These are phyloP conservation scores for Mongoloraphidia duomilia DNA, from an alignment of 2,888 invertebrate species.

Conservation along the genomic window DNA sequence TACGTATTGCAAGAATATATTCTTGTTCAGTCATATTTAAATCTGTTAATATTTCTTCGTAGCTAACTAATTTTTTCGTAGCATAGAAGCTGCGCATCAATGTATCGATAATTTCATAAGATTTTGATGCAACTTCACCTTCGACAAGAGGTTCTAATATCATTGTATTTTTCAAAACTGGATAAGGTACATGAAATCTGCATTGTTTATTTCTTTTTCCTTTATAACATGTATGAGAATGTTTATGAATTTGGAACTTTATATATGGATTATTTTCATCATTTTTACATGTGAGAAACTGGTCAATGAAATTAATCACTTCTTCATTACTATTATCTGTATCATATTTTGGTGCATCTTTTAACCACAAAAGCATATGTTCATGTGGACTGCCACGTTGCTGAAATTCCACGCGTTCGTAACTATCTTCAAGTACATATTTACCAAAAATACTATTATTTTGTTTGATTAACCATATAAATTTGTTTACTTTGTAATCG, in stretches of 20 bases:
- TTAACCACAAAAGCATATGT: slow-evolving; percentile 13
- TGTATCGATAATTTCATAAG: slow-evolving; percentile 3
- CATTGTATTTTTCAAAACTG: slow-evolving; percentile 7
- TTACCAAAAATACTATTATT: slow-evolving; percentile 9
- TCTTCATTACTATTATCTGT: slow-evolving; percentile 1
- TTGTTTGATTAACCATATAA: slow-evolving; percentile 7
- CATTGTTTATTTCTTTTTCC: slow-evolving; percentile 11
- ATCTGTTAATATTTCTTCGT: slow-evolving; percentile 7
- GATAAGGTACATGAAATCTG: slow-evolving; percentile 12
- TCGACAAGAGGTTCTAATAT: slow-evolving; percentile 10
- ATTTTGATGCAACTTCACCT: slow-evolving; percentile 5
- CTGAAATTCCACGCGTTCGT: slow-evolving; percentile 17
- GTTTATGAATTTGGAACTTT: slow-evolving; percentile 12
- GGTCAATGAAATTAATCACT: slow-evolving; percentile 10
- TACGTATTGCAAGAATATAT: slow-evolving; percentile 13
- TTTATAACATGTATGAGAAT: slow-evolving; percentile 14
- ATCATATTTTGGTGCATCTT: slow-evolving; percentile 8
- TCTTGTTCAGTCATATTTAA: slow-evolving; percentile 9
- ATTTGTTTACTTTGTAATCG: slow-evolving; percentile 8
- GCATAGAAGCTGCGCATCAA: slow-evolving; percentile 7
- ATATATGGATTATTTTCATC: slow-evolving; percentile 13
- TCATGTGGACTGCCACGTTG: slow-evolving; percentile 15
- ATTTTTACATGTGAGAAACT: slow-evolving; percentile 14
- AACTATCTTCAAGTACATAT: slow-evolving; percentile 9
- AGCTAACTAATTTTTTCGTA: slow-evolving; percentile 1